Evolutionary conservation across 2,888 invertebrate genomes (phyloP).

Genomic region (Epistrophe grossulariae): DNA sequence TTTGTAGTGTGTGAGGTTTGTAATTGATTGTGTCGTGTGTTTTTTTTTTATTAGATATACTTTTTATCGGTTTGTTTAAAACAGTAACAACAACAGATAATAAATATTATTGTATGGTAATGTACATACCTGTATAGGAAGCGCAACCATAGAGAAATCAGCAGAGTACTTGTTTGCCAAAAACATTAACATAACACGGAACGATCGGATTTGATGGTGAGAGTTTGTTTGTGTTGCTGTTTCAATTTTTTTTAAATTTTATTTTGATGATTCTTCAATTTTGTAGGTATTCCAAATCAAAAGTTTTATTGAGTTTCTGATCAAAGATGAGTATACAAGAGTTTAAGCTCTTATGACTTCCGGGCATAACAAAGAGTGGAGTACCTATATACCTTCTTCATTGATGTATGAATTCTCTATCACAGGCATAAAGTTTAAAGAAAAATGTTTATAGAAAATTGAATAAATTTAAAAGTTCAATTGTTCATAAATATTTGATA

Average conservation of each 20-base stretch:
- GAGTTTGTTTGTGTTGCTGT: neutral
- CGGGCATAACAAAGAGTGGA: too few relatives aligned
- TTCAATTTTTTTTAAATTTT: neutral
- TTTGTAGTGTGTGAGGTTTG: conserved; percentile 11
- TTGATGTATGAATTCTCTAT: neutral
- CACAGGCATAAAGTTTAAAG: too few relatives aligned
- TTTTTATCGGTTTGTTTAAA: conserved; percentile 12
- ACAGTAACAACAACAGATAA: neutral
- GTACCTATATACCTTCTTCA: too few relatives aligned
- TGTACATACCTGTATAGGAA: neutral
- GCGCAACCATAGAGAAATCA: neutral
- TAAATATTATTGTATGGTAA: neutral
- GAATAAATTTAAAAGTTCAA: too few relatives aligned
- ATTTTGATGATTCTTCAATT: neutral
- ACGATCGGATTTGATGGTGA: neutral
- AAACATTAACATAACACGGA: conserved; percentile 14
- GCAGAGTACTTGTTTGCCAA: neutral
- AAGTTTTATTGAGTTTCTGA: conserved; percentile 1
- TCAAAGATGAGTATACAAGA: neutral
- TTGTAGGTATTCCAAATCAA: neutral
- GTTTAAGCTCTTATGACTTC: neutral
- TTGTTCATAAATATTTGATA: too few relatives aligned
- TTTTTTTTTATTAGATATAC: neutral
- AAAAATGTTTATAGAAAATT: too few relatives aligned
- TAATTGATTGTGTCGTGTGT: conserved; percentile 26